phyloP scores from a whole-genome alignment of 2,113 vertebrate genomes.

The Turnix velox region DNA sequence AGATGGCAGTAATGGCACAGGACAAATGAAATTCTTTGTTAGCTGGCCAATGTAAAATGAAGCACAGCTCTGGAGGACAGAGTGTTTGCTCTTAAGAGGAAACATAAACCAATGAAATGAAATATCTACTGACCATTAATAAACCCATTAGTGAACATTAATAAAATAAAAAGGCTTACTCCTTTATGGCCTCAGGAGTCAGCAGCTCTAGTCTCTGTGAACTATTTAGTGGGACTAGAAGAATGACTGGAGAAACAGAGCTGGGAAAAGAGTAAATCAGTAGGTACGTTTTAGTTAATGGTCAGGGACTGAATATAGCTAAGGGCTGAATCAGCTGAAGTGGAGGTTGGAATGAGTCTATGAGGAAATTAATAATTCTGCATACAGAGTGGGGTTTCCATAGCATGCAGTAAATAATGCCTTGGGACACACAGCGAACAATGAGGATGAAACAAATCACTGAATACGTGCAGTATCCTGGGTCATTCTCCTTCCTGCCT shows the following conservation, averaged over 20 bases:
- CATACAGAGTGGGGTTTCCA: not conserved
- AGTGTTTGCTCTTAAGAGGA: not conserved
- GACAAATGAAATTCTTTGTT: not conserved
- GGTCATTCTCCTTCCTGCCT: not conserved
- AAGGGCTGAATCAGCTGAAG: constrained; percentile 56
- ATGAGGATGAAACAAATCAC: constrained; percentile 8
- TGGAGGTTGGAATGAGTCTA: constrained; percentile 36
- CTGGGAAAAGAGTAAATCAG: constrained; percentile 41
- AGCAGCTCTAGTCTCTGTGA: not conserved
- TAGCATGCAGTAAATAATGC: not conserved
- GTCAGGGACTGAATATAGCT: not conserved
- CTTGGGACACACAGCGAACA: not conserved
- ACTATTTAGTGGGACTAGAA: constrained; percentile 1
- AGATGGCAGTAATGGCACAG: not conserved
- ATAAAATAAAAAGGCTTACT: constrained; percentile 12
- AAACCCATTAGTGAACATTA: constrained; percentile 50
- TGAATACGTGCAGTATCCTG: not conserved
- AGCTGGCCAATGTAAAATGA: not conserved
- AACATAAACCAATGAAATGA: constrained; percentile 17
- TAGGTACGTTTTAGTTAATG: constrained; percentile 9
- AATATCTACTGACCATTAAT: constrained; percentile 36
- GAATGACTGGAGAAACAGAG: constrained; percentile 26
- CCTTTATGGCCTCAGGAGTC: not conserved
- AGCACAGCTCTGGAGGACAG: not conserved
- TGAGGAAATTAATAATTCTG: constrained; percentile 58